Evolutionary conservation across 2,888 invertebrate genomes (phyloP), one percentile per base, ranked within the genome.

Genomic region (Oxycera nigricornis): DNA sequence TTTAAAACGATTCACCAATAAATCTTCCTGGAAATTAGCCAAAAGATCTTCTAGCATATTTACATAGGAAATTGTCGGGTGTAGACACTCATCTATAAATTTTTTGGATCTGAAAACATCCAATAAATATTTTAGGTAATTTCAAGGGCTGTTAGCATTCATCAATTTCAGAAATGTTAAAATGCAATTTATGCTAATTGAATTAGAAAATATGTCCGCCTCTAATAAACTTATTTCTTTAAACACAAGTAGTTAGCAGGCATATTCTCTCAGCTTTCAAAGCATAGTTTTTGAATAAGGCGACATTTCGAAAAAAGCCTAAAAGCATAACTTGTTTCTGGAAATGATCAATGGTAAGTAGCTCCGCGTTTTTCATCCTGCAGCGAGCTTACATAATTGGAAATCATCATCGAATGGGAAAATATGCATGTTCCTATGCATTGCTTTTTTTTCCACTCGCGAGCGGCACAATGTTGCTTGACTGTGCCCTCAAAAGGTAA

Each of bases 171-270:
- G 24, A 41, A 22, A n/a, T n/a, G n/a, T n/a, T n/a, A n/a, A 65
- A 22, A 70, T 52, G 31, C 70, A 70, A 70, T 70, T 70, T 70
- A 70, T 70, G 70, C 31, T 55, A 70, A 70, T 70, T 55, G 39
- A 70, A 70, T 70, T 70, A 62, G 31, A 55, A 70, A 70, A 70
- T 55, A 70, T 70, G 70, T 70, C 70, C 70, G 55, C 52, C 70
- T 55, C 52, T 70, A 70, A 70, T 70, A 70, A 70, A 70, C 70
- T n/a, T n/a, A 70, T 52, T 31, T 70, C 55, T 14, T 41, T 68
- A 31, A 46, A 55, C 20, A n/a, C n/a, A n/a, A 11, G 41, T 65
- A 65, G 39, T 35, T 41, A 24, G 39, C 39, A 39, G 65, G 1
- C 65, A 41, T 65, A 22, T 65, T 39, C 30, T 17, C 14, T n/a